These are phyloP conservation scores for Ctenicera cuprea DNA, from an alignment of 2,888 invertebrate genomes.

Conservation along the genomic window DNA sequence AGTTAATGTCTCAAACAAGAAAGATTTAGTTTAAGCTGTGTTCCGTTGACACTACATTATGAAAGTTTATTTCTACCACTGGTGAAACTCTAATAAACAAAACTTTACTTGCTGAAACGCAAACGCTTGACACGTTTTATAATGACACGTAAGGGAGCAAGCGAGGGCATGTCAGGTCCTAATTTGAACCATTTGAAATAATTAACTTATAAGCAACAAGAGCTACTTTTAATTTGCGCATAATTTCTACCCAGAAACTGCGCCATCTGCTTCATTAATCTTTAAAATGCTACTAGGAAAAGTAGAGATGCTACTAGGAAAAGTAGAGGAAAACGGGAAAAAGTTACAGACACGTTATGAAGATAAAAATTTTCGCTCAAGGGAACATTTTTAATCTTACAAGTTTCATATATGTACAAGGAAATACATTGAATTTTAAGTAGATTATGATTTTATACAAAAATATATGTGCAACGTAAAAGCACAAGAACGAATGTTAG, in stretches of 20 bases:
- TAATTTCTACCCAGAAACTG: conserved; percentile 12
- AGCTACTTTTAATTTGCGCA: conserved; percentile 10
- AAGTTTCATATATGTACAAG: conserved; percentile 7
- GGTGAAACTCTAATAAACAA: too few relatives aligned
- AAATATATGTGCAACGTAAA: neutral
- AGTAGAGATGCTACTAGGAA: neutral
- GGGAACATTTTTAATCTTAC: conserved; percentile 6
- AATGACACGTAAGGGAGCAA: neutral
- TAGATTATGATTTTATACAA: conserved; percentile 4
- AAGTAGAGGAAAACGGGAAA: too few relatives aligned
- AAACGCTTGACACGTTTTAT: neutral
- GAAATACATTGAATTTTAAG: neutral
- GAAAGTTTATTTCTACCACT: too few relatives aligned
- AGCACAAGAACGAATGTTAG: neutral
- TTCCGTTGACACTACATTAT: too few relatives aligned
- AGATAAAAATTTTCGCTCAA: neutral
- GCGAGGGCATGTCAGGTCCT: neutral
- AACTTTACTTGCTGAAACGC: neutral
- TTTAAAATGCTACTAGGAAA: neutral
- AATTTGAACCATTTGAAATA: neutral
- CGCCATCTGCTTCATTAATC: conserved; percentile 17
- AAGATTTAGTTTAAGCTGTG: too few relatives aligned
- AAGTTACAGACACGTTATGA: neutral
- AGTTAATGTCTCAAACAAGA: too few relatives aligned
- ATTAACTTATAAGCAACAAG: neutral